Evolutionary conservation across 2,797 vertebrate genomes (phyloP), one percentile per base, ranked within the genome.

Genomic region (Hemitrygon akajei): DNA sequence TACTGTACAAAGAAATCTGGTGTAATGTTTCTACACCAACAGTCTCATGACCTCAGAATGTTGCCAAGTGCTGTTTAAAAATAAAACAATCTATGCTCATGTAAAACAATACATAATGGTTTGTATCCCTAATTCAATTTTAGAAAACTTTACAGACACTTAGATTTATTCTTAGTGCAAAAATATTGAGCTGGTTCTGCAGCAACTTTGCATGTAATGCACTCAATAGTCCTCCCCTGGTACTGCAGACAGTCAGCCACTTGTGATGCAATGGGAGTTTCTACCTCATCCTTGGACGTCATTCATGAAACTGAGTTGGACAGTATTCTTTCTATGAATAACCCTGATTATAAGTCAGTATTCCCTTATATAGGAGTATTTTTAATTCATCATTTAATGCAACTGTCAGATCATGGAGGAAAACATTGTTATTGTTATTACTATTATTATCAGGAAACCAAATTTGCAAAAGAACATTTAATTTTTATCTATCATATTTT

Each of bases 311-410:
- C 96, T 94, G 94, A 94, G 95, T 95, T 96, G 96, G 97, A 97
- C 96, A 95, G 97, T 97, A 96, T 96, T 95, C 95, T 96, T 95
- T 96, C 96, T 96, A 97, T 97, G 96, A 97, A 97, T 97, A 97
- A 97, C 95, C 95, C 96, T 97, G 97, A 97, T 98, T 97, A 96
- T 96, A 96, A 96, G 96, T 96, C 96, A 96, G 96, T 97, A 97
- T 97, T 97, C 96, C 96, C 96, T 96, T 96, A 96, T 96, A 97
- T 95, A 96, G 96, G 97, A 96, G 96, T 97, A 97, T 97, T 97
- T 97, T 97, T 97, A 97, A 97, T 97, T 97, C 97, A 95, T 96
- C 97, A 96, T 96, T 97, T 97, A 96, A 96, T 96, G 96, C 97
- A 97, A 97, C 97, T 97, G 97, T 96, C 96, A 96, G 96, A 96